Percentiles rank a stretch among this genome's conserved stretches.
These are phyloP conservation scores for Nematolebias whitei DNA, from an alignment of 2,113 vertebrate genomes.

Conservation along the genomic window DNA sequence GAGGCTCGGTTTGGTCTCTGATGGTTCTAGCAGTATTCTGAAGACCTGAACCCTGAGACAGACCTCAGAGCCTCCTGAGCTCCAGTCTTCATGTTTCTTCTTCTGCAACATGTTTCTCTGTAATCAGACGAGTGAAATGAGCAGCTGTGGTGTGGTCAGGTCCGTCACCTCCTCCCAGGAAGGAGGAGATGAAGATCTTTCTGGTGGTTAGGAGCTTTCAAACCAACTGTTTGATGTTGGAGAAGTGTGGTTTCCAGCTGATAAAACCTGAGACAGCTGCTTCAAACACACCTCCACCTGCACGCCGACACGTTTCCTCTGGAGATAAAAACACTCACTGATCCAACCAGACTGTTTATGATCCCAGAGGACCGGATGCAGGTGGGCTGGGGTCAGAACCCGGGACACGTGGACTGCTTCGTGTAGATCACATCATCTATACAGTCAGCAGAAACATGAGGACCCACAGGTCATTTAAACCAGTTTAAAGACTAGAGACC, in stretches of 20 bases:
- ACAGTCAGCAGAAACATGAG: background rate
- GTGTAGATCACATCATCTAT: too few species aligned
- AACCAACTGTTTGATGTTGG: constrained; percentile 1
- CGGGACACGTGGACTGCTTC: too few species aligned
- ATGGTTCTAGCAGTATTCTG: too few species aligned
- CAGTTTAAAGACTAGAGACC: background rate
- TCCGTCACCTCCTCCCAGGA: background rate
- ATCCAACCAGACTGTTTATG: too few species aligned
- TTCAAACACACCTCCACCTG: constrained; percentile 47
- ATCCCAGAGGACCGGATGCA: constrained; percentile 32
- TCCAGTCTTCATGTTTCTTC: background rate
- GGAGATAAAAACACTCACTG: constrained; percentile 42
- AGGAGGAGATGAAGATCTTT: background rate
- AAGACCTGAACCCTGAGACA: too few species aligned
- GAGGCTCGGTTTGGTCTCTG: too few species aligned
- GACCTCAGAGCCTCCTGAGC: too few species aligned
- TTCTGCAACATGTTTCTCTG: background rate
- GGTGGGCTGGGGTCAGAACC: constrained; percentile 43
- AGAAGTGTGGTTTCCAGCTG: constrained; percentile 5
- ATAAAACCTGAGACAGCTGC: constrained; percentile 8
- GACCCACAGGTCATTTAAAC: background rate
- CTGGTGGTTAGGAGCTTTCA: constrained; percentile 8
- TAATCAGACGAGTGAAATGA: background rate
- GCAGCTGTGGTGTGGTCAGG: constrained; percentile 1
- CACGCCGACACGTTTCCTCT: constrained; percentile 16